phyloP scores from a whole-genome alignment of 2,888 invertebrate species.

The Dione vanillae region DNA sequence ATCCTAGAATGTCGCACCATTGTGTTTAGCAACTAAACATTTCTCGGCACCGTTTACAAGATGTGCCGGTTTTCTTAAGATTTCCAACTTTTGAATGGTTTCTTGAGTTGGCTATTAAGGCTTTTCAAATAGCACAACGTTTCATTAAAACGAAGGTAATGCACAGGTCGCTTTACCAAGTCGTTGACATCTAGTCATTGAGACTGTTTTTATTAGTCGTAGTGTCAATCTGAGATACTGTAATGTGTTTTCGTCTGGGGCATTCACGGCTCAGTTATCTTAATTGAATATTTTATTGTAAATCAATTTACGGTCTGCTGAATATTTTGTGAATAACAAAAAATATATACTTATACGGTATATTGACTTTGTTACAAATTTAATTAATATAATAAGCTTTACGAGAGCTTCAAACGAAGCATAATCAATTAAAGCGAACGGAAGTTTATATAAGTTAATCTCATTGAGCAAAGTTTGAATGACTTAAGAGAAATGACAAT shows the following conservation, averaged over 20 bases:
- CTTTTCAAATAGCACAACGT: conserved; percentile 37
- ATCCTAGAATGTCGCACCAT: conserved; percentile 22
- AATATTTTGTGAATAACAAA: neutral
- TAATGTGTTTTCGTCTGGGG: conserved; percentile 25
- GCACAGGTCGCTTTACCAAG: conserved; percentile 35
- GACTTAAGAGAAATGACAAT: conserved; percentile 18
- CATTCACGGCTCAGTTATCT: conserved; percentile 4
- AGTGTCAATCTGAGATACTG: conserved; percentile 29
- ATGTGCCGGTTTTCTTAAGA: conserved; percentile 29
- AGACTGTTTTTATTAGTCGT: conserved; percentile 38
- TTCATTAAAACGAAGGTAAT: conserved; percentile 39
- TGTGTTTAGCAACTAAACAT: conserved; percentile 23
- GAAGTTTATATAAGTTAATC: conserved; percentile 18
- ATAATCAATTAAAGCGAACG: conserved; percentile 22
- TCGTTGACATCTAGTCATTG: conserved; percentile 39
- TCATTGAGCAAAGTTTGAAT: conserved; percentile 13
- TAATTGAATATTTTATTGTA: conserved; percentile 20
- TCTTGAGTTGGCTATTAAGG: conserved; percentile 35
- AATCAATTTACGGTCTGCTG: neutral
- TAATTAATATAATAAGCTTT: conserved; percentile 14
- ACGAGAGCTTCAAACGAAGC: conserved; percentile 6
- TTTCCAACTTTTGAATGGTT: conserved; percentile 32
- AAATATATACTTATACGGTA: neutral
- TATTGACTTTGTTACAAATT: neutral
- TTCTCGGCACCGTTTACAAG: conserved; percentile 12